phyloP scores from a whole-genome alignment of 2,113 vertebrate species.

The Pedetes capensis region DNA sequence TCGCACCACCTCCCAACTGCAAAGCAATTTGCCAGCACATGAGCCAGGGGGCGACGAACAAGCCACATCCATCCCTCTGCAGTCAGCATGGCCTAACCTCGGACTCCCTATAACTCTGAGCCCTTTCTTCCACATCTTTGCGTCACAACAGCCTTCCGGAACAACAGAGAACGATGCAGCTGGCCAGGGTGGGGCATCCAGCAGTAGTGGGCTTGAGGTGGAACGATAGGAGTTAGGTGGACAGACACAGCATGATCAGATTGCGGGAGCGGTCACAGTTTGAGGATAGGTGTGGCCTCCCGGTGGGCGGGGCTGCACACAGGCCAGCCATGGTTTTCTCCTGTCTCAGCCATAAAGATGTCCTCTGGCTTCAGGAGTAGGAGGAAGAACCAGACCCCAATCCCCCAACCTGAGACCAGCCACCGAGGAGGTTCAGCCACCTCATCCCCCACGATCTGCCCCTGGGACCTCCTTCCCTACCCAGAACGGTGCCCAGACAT shows the following conservation, averaged over 20 bases:
- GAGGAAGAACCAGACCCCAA: background rate
- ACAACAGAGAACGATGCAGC: accelerated
- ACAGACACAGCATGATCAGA: background rate
- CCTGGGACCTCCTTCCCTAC: background rate
- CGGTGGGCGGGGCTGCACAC: background rate
- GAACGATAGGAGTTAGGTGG: background rate
- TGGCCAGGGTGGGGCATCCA: background rate
- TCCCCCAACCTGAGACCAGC: background rate
- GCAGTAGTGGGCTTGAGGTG: background rate
- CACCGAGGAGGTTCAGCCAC: background rate
- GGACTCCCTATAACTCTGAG: background rate
- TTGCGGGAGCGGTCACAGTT: background rate
- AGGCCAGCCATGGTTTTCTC: background rate
- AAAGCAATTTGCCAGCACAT: background rate
- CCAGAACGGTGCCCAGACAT: background rate
- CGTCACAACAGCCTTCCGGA: background rate
- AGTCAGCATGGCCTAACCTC: background rate
- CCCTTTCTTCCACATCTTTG: background rate
- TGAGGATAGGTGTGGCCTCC: background rate
- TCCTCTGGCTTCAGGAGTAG: background rate
- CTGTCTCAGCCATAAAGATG: accelerated
- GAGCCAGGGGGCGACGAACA: background rate
- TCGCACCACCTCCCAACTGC: background rate
- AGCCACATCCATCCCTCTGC: background rate
- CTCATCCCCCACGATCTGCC: too few species aligned